Percentiles rank a stretch among this genome's conserved stretches.
Evolutionary conservation across 2,797 vertebrate species (phyloP).

Genomic region (Cossypha polioptera): DNA sequence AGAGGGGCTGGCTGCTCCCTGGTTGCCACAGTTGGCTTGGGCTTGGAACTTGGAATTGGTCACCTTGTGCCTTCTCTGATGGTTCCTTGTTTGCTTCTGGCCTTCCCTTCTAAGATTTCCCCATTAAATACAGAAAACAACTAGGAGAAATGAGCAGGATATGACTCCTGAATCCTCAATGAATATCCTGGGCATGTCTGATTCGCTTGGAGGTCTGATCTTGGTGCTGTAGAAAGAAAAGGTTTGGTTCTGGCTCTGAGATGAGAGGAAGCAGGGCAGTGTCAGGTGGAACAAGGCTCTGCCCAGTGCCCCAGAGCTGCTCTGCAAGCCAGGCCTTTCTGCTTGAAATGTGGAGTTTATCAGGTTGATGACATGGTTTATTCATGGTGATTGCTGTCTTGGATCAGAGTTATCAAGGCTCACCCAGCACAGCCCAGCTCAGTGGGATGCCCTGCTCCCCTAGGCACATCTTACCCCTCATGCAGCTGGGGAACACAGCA

Average conservation of each 20-base stretch:
- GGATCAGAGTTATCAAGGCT: not conserved
- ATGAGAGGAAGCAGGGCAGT: not conserved
- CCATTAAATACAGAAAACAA: not conserved
- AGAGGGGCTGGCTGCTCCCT: not conserved
- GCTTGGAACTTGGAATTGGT: not conserved
- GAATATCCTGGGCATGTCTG: not conserved
- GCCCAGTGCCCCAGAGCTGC: not conserved
- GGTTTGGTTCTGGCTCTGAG: not conserved
- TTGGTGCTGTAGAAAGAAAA: not conserved
- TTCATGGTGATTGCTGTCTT: not conserved
- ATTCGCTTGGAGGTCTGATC: not conserved
- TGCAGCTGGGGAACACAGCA: not conserved
- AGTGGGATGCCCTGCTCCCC: not conserved
- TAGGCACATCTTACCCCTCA: accelerated
- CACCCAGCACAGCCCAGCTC: not conserved
- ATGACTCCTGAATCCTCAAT: not conserved
- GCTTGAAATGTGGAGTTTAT: not conserved
- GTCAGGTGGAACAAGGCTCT: not conserved
- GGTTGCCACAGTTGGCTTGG: not conserved
- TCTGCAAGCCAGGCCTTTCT: not conserved
- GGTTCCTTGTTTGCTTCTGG: not conserved
- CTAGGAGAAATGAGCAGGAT: not conserved
- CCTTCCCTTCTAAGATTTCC: not conserved
- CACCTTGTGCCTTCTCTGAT: not conserved
- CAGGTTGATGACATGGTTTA: not conserved